Evolutionary conservation across 2,888 invertebrate genomes (phyloP).

Genomic region (Drosophila demipolita): DNA sequence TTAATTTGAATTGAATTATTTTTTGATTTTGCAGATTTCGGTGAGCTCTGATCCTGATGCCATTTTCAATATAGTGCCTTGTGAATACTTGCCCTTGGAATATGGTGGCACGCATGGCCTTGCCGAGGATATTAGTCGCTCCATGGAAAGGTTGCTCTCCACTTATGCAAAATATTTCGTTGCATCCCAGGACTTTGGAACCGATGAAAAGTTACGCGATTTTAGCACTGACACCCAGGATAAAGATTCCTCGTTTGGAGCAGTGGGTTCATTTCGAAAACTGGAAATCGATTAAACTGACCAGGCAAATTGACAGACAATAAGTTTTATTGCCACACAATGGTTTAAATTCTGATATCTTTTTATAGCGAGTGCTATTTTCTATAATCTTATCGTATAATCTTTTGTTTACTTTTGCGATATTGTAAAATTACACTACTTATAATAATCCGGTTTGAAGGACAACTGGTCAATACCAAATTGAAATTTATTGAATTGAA

Average conservation of each 20-base stretch:
- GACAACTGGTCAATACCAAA: not conserved
- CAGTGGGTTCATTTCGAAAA: conserved; percentile 83
- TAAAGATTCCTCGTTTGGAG: conserved; percentile 80
- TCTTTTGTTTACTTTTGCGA: conserved; percentile 1
- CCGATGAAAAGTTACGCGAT: conserved; percentile 79
- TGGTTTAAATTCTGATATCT: conserved; percentile 11
- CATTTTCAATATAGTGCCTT: conserved; percentile 87
- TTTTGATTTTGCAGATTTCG: conserved; percentile 84
- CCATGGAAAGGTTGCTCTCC: conserved; percentile 80
- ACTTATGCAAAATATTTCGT: conserved; percentile 79
- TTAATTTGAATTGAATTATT: too few relatives aligned
- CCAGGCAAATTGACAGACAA: conserved; percentile 11
- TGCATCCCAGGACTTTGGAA: conserved; percentile 78
- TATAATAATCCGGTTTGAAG: not conserved
- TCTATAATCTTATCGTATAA: conserved; percentile 31
- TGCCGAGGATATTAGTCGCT: conserved; percentile 81
- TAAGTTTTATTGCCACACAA: conserved; percentile 25
- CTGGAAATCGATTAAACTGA: conserved; percentile 81
- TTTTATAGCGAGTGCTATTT: not conserved
- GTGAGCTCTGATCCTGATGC: conserved; percentile 87
- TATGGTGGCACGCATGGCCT: conserved; percentile 88
- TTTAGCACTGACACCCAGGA: conserved; percentile 55
- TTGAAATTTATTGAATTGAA: not conserved
- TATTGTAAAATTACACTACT: conserved; percentile 5
- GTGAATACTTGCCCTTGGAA: conserved; percentile 87